Base-by-base conservation (phyloP, 2,888 invertebrate species). In the Galeruca laticollis region DNA sequence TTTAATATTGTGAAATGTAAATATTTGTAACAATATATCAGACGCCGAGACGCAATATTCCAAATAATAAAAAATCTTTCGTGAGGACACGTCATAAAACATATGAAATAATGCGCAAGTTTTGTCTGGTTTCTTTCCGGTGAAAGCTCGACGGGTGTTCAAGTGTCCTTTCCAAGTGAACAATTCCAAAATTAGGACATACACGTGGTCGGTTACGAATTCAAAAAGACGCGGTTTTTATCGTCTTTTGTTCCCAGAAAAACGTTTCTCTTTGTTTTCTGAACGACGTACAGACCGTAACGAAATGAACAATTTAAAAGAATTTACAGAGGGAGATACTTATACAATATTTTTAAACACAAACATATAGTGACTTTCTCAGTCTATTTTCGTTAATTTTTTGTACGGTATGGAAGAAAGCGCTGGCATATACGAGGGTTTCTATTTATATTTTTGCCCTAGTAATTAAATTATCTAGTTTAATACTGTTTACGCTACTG, bases 151-250 rank as follows among this genome's bases (percentile, higher is more conserved):
- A 54, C 51, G 60, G 35, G 59, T 18, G 52, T 60, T 61, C 66
- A 57, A 65, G 60, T 61, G 56, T 51, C 66, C 68, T 73, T 74
- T 74, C 70, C 74, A 67, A 70, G 60, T 62, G 71, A 66, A 63
- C 71, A 71, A 65, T 47, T 65, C 65, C 75, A 60, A 74, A 76
- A 76, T 77, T 72, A 74, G 77, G 75, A 71, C 77, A 75, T 70
- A 73, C 76, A 74, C 77, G 75, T 73, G 75, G 68, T 65, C 49
- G 51, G 68, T 68, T 60, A 65, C 64, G 68, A 69, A 60, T 57
- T 62, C 56, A 43, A 57, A 64, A 64, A 64, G 63, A 59, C 65
- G 60, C 56, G 65, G 61, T 69, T 69, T 62, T 65, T 61, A 69
- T 61, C n/a, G 65, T 31, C 15, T 47, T 47, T 64, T 18, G 13